These are phyloP conservation scores for Lampris incognitus DNA, from an alignment of 2,113 vertebrate genomes.

Conservation along the genomic window DNA sequence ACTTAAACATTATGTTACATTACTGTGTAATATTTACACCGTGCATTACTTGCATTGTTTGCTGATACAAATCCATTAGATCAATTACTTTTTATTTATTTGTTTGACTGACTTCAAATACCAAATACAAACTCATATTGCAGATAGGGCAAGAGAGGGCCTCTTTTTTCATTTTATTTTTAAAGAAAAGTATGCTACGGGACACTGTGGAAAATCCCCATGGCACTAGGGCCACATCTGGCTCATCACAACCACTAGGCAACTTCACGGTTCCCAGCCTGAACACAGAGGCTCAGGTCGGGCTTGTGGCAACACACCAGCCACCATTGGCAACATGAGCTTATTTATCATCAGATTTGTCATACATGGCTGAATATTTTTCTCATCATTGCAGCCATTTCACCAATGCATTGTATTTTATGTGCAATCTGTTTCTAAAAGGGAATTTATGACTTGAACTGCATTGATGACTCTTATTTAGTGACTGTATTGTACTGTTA, in stretches of 20 bases:
- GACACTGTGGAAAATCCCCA: constrained; percentile 59
- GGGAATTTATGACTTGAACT: not conserved
- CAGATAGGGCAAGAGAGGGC: not conserved
- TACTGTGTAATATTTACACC: not conserved
- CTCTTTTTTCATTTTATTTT: constrained; percentile 28
- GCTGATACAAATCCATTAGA: not conserved
- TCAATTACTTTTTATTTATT: not conserved
- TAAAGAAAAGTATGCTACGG: no score
- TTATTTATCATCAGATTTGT: not conserved
- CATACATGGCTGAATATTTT: not conserved
- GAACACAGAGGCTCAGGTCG: constrained; percentile 64
- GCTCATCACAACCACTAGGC: constrained; percentile 63
- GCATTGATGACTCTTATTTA: no score
- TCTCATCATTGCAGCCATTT: no score
- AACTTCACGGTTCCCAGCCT: constrained; percentile 57
- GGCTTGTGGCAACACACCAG: constrained; percentile 60
- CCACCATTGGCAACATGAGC: constrained; percentile 22
- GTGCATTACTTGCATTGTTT: constrained; percentile 1
- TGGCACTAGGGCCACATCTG: constrained; percentile 77
- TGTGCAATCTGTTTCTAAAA: constrained; percentile 23
- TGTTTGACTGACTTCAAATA: not conserved
- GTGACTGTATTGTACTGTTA: not conserved
- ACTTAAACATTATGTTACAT: not conserved
- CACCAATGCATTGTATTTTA: no score
- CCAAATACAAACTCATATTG: constrained; percentile 3